A percentile compares a stretch with the other conserved stretches of the same genome.
Evolutionary conservation across 1,140 invertebrate genomes (phyloP).

Genomic region (Trachymyrmex septentrionalis): DNA sequence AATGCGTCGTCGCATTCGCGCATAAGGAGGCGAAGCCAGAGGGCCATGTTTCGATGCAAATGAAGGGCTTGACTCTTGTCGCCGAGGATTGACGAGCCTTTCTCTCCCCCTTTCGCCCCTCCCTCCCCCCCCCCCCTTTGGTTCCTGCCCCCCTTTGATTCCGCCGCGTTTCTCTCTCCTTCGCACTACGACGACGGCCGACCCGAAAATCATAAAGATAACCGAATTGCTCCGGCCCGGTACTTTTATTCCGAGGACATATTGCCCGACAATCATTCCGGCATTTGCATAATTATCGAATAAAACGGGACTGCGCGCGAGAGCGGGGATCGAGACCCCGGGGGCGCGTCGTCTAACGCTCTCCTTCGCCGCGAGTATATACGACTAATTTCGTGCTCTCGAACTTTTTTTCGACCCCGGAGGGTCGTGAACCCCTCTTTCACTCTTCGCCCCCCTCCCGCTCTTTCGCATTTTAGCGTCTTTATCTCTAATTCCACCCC

Average conservation of each 20-base stretch:
- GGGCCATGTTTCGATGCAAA: slow-evolving; percentile 84
- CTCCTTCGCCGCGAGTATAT: slow-evolving; percentile 66
- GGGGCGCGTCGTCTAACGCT: slow-evolving; percentile 60
- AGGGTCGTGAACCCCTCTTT: slow-evolving; percentile 59
- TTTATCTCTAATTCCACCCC: background rate
- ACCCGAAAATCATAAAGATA: slow-evolving; percentile 85
- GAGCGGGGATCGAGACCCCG: slow-evolving; percentile 39
- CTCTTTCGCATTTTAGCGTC: background rate
- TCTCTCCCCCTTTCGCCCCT: background rate
- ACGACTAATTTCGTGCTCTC: slow-evolving; percentile 81
- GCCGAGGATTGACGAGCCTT: slow-evolving; percentile 45
- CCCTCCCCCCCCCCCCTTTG: background rate
- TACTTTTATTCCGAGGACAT: slow-evolving; percentile 84
- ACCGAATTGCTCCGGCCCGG: slow-evolving; percentile 83
- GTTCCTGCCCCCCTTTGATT: too few relatives aligned
- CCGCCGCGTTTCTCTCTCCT: slow-evolving; percentile 60
- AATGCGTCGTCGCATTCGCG: slow-evolving; percentile 16
- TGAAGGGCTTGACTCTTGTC: slow-evolving; percentile 81
- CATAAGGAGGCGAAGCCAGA: slow-evolving; percentile 43
- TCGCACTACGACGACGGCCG: slow-evolving; percentile 57
- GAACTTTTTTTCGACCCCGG: slow-evolving; percentile 69
- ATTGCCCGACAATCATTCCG: slow-evolving; percentile 86
- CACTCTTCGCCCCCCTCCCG: background rate
- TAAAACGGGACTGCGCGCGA: slow-evolving; percentile 78
- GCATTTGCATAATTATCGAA: slow-evolving; percentile 87